A percentile compares a stretch with the other conserved stretches of the same genome.
phyloP scores from a whole-genome alignment of 1,140 invertebrate species.

The Epicauta chinensis region DNA sequence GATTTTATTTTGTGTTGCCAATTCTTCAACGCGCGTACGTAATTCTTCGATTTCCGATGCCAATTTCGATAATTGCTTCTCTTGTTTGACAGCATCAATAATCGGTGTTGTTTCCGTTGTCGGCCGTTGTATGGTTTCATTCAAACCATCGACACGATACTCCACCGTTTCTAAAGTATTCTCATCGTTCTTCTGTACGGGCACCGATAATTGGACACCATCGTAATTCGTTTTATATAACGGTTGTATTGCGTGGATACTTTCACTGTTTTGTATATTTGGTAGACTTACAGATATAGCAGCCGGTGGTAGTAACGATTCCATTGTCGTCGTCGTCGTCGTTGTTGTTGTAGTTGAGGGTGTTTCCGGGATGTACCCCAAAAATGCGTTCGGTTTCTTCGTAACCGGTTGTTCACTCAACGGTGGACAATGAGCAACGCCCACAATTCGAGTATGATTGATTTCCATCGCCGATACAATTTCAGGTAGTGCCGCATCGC shows the following conservation, averaged over 20 bases:
- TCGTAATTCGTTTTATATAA: conserved; percentile 6
- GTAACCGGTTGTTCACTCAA: conserved; percentile 46
- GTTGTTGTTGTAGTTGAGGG: conserved; percentile 5
- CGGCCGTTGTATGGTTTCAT: conserved; percentile 4
- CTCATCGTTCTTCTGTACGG: conserved; percentile 1
- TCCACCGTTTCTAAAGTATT: neutral
- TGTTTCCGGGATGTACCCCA: conserved; percentile 27
- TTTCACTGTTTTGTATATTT: neutral
- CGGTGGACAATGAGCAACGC: conserved; percentile 51
- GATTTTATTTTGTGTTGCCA: conserved; percentile 34
- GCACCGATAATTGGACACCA: neutral
- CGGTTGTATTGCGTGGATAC: conserved; percentile 1
- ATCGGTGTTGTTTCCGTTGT: neutral
- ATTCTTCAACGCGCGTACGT: conserved; percentile 31
- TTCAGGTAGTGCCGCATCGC: conserved; percentile 61
- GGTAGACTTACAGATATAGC: conserved; percentile 3
- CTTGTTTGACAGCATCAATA: conserved; percentile 29
- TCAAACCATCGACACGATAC: neutral
- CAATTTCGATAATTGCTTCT: conserved; percentile 34
- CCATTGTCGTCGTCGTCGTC: neutral
- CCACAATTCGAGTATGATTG: conserved; percentile 61
- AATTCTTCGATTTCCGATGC: conserved; percentile 38
- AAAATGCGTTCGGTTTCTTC: conserved; percentile 37
- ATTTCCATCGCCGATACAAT: conserved; percentile 58
- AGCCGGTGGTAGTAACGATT: neutral